Base-by-base conservation (phyloP, 1,140 invertebrate genomes). In the Ditylenchus dipsaci region DNA sequence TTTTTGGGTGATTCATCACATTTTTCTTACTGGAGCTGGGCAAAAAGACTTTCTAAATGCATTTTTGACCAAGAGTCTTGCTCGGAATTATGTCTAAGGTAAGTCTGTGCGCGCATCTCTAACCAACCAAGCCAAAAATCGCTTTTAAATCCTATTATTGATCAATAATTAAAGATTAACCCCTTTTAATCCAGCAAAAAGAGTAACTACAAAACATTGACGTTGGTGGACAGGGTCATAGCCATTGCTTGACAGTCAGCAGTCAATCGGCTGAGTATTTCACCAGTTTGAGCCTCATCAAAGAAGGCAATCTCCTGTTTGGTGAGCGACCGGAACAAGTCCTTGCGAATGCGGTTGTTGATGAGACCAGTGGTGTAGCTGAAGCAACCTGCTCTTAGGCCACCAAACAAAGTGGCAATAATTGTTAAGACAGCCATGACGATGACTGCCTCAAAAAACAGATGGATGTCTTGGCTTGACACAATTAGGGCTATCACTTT, bases 241-340 rank as follows among this genome's bases (percentile, higher is more conserved):
- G 67, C 63, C 65, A 53, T 53, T 3, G 49, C 49, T 17, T 53
- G 3, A 15, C 49, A 53, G 23, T 53, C 49, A 21, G 49, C 49
- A 21, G 49, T 53, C n/a, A 53, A 15, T 15, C 49, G n/a, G 49
- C 49, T 11, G 59, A 65, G 19, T 19, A 15, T 29, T 23, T 49
- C 23, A 66, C 71, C 74, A 26, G 75, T 76, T 61, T 79, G 65
- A 7, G 65, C 59, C 19, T 49, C 30, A 58, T 76, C 75, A 60
- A 76, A 76, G 23, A 76, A 76, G 0, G 73, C 75, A 47, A 78
- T 77, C 23, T 77, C 76, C 53, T 77, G 76, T 8, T 47, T 62
- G 17, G 66, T 63, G 29, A 77, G 53, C 19, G 76, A 72, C 42
- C 71, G 47, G 53, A 77, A 77, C 47, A 77, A 30, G 27, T 77